Percentiles rank a stretch among this genome's conserved stretches.
Evolutionary conservation across 2,888 invertebrate species (phyloP).

Genomic region (Onchidella celtica): DNA sequence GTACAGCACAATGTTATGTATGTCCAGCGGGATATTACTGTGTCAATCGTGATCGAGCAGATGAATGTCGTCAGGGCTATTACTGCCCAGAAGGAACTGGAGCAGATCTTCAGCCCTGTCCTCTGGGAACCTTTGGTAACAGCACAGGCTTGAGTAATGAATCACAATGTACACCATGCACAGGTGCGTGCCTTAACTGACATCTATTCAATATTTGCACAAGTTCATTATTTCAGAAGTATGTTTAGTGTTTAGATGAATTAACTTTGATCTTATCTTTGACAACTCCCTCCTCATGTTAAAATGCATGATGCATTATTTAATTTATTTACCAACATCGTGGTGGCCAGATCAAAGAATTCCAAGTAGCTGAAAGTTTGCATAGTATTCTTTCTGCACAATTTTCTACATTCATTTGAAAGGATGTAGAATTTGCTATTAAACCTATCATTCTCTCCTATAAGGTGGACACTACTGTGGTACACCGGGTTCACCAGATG

Average conservation of each 20-base stretch:
- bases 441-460: not conserved
- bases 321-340: no score
- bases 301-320: no score
- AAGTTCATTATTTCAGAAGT: no score
- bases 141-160: conserved; percentile 67
- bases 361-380: no score
- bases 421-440: no score
- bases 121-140: conserved; percentile 75
- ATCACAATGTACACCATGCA: conserved; percentile 74
- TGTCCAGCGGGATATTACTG: conserved; percentile 77
- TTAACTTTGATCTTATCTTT: no score
- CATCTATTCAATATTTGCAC: not conserved
- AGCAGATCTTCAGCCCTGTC: conserved; percentile 72
- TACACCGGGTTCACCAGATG: conserved; percentile 68
- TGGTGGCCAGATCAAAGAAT: no score
- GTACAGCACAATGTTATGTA: conserved; percentile 68
- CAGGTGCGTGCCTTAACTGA: conserved; percentile 60
- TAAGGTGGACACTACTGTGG: conserved; percentile 76
- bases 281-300: no score
- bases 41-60: conserved; percentile 73
- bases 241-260: no score
- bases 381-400: no score
- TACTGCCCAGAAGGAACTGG: conserved; percentile 78
- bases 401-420: no score
- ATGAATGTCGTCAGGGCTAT: conserved; percentile 73